Evolutionary conservation across 2,888 invertebrate genomes (phyloP).

Genomic region (Mythimna vitellina): DNA sequence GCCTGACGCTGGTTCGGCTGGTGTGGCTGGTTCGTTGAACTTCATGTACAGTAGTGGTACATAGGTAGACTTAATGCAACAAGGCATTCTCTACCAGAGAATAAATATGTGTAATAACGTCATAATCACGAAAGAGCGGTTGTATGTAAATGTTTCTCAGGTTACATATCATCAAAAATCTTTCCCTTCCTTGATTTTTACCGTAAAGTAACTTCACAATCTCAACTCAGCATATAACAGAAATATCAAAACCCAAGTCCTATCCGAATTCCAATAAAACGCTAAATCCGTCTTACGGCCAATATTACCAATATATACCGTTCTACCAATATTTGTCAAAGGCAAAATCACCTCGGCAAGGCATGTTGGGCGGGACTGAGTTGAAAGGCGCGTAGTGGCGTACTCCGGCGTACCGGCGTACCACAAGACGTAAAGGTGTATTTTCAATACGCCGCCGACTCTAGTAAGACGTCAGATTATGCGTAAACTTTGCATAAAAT

Average conservation of each 20-base stretch:
- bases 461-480: conserved; percentile 53
- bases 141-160: no score
- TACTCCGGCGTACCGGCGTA: conserved; percentile 49
- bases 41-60: no score
- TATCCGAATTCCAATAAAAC: conserved; percentile 76
- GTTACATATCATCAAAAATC: no score
- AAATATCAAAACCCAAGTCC: conserved; percentile 56
- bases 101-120: no score
- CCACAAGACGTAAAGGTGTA: conserved; percentile 53
- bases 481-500: conserved; percentile 64
- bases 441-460: conserved; percentile 45
- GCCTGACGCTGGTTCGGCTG: no score
- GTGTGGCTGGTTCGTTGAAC: no score
- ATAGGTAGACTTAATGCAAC: no score
- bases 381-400: conserved; percentile 52
- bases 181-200: neutral
- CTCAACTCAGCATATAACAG: neutral
- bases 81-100: no score
- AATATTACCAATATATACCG: conserved; percentile 81
- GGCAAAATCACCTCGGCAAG: conserved; percentile 75
- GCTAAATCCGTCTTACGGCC: conserved; percentile 69
- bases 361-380: conserved; percentile 45
- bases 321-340: conserved; percentile 85
- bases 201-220: neutral
- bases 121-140: no score